Evolutionary conservation across 2,888 invertebrate genomes (phyloP).

Genomic region (Agonum fuliginosum): DNA sequence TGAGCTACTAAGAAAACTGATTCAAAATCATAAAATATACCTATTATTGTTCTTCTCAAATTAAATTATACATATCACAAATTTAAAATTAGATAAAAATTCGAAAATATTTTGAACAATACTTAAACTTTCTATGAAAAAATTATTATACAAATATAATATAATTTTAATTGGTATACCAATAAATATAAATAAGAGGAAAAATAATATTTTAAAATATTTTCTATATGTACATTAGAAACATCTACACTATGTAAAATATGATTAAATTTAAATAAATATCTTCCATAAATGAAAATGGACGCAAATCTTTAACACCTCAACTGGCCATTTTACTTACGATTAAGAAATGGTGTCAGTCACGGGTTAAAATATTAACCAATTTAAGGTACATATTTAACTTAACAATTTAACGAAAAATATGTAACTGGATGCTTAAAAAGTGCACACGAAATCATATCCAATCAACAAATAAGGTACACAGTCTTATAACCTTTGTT

Average conservation of each 20-base stretch:
- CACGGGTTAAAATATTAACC: conserved; percentile 4
- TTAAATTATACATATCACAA: conserved; percentile 54
- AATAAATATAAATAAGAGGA: conserved; percentile 35
- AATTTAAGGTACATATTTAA: conserved; percentile 21
- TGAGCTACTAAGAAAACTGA: conserved; percentile 39
- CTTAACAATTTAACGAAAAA: conserved; percentile 43
- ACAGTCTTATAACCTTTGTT: conserved; percentile 50
- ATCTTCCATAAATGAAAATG: conserved; percentile 28
- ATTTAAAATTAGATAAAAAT: conserved; percentile 54
- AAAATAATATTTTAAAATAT: conserved; percentile 13
- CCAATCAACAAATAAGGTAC: conserved; percentile 40
- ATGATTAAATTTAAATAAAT: conserved; percentile 32
- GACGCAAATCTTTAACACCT: conserved; percentile 5
- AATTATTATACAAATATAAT: conserved; percentile 42
- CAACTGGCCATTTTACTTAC: not conserved
- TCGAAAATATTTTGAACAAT: conserved; percentile 41
- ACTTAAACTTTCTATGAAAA: conserved; percentile 25
- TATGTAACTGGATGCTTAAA: conserved; percentile 20
- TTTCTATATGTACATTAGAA: conserved; percentile 38
- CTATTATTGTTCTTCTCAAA: conserved; percentile 46
- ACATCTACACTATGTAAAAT: conserved; percentile 20
- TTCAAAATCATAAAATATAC: not conserved
- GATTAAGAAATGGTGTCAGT: not conserved
- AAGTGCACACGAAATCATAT: conserved; percentile 27
- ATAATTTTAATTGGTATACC: conserved; percentile 24